A percentile compares a stretch with the other conserved stretches of the same genome.
phyloP scores from a whole-genome alignment of 2,888 invertebrate genomes.

The Yponomeuta sedellus region DNA sequence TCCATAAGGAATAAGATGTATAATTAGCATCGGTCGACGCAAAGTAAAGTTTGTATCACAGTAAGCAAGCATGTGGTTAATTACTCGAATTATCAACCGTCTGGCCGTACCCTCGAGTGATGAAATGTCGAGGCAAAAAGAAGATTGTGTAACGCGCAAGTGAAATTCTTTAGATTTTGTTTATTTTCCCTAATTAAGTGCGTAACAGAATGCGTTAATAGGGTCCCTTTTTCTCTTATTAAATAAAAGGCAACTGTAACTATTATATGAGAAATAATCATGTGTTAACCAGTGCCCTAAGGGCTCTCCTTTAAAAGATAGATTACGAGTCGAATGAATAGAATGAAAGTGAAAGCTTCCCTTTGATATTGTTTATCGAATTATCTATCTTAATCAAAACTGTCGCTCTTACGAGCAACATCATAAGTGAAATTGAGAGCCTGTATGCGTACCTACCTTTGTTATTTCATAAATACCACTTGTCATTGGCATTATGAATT shows the following conservation, averaged over 20 bases:
- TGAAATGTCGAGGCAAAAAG: constrained; percentile 59
- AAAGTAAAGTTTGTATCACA: neutral
- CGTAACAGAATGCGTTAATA: neutral
- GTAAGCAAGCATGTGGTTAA: constrained; percentile 47
- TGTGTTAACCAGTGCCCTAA: neutral
- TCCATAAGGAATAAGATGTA: neutral
- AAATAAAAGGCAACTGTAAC: neutral
- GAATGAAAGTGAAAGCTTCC: constrained; percentile 54
- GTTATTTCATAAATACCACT: constrained; percentile 48
- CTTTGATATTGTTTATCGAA: constrained; percentile 56
- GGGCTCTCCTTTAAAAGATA: neutral
- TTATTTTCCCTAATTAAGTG: constrained; percentile 5
- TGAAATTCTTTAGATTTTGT: neutral
- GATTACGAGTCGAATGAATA: neutral
- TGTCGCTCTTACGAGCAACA: constrained; percentile 26
- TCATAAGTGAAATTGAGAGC: constrained; percentile 30
- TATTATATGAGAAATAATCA: neutral
- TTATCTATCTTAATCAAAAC: constrained; percentile 62
- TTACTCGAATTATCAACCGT: constrained; percentile 54
- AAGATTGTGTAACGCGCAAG: constrained; percentile 41
- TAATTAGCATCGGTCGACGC: neutral
- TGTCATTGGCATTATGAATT: constrained; percentile 66
- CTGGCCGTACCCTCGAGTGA: constrained; percentile 39
- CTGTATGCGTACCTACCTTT: neutral
- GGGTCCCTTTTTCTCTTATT: neutral